Percentiles rank a stretch among this genome's conserved stretches.
phyloP scores from a whole-genome alignment of 1,140 invertebrate species.

The Pteromalus puparum region DNA sequence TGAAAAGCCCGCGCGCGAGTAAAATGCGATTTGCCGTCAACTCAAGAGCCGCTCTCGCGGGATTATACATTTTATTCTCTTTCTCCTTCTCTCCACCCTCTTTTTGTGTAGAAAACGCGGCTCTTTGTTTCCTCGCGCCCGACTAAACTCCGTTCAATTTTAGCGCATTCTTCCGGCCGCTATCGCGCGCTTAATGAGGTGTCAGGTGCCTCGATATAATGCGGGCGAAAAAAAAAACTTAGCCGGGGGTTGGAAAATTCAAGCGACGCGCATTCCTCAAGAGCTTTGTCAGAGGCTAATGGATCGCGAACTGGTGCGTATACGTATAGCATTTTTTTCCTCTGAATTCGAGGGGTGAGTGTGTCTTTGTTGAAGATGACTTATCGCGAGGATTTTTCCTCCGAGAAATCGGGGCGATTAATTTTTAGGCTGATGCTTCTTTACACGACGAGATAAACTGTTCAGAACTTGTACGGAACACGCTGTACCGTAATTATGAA shows the following conservation, averaged over 20 bases:
- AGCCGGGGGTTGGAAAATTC: background rate
- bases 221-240: background rate
- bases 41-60: background rate
- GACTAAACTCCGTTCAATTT: conserved; percentile 22
- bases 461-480: background rate
- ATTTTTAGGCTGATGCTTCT: background rate
- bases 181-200: conserved; percentile 23
- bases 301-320: background rate
- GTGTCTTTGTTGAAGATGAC: background rate
- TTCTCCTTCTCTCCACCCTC: background rate
- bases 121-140: conserved; percentile 16
- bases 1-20: background rate
- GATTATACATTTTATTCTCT: background rate
- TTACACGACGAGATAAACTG: background rate
- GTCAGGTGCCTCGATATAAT: background rate
- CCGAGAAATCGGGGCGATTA: background rate
- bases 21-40: conserved; percentile 20
- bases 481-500: background rate
- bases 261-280: background rate
- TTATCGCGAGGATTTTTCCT: background rate
- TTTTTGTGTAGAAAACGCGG: background rate
- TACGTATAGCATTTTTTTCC: background rate
- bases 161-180: background rate
- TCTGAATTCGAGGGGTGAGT: background rate
- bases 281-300: conserved; percentile 10